Base-by-base conservation (phyloP, 2,113 vertebrate genomes). In the Motacilla tschutschensis region DNA sequence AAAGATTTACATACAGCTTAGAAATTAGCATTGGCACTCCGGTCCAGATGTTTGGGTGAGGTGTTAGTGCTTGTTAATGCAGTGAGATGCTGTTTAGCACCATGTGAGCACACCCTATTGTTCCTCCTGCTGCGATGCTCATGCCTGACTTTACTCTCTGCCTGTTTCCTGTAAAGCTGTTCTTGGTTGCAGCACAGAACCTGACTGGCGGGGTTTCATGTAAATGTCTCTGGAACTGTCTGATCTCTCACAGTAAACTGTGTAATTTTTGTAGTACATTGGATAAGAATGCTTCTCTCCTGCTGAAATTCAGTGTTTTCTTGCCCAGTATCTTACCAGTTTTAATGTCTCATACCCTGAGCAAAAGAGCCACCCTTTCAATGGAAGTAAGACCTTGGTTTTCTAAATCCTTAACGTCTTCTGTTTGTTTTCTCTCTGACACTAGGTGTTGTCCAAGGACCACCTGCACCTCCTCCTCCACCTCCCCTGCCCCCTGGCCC, bases 401-500 rank as follows among this genome's bases (percentile, higher is more conserved):
- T 79, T 83, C 69, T 20, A 47, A 89, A 54, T 76, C 29, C 63
- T 83, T 88, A 79, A 60, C 6, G 22, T 15, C 33, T 26, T 26
- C 46, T 80, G 2, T 85, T 81, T 90, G 87, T 88, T 84, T 89
- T 92, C 81, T 92, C 60, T 94, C 81, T 83, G 65, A 88, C 40
- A 79, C 73, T 97, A 98, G 99, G 99, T 83, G 44, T 92, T 96
- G 93, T 94, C 70, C 98, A 97, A 95, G 97, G 96, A 88, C 96
- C 96, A 85, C 98, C 97, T 47, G 95, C 97, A 86, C 98, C 98
- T 29, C 99, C 98, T 64, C 97, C 97, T 35, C 98, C 99, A 20
- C 98, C 99, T 4, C 98, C 98, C 9, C 92, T 98, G 19, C 98
- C 98, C 64, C 95, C 98, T 70, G 94, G 97, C 87, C 97, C 98